These are phyloP conservation scores for Gibbula magus DNA, from an alignment of 2,888 invertebrate genomes.

Conservation along the genomic window DNA sequence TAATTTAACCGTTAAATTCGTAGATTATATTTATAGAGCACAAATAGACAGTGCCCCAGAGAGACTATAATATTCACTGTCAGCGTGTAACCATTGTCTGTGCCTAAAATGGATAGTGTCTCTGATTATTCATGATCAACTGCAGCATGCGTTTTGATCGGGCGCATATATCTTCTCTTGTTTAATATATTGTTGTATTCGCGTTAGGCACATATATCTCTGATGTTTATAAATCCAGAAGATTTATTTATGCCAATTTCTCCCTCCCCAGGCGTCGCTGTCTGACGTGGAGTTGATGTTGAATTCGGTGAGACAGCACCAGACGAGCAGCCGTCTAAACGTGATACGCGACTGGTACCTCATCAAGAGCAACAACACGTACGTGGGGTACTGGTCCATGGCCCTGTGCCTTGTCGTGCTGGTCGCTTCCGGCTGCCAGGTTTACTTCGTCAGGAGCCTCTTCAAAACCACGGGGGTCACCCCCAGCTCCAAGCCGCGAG, in stretches of 20 bases:
- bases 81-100: no score
- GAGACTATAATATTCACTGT: no score
- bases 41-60: no score
- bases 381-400: conserved; percentile 86
- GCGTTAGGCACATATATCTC: background rate
- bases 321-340: conserved; percentile 55
- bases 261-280: conserved; percentile 52
- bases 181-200: no score
- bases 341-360: conserved; percentile 64
- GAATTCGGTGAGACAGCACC: conserved; percentile 46
- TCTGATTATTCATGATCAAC: no score
- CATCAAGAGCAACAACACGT: conserved; percentile 54
- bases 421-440: background rate
- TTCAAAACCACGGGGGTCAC: background rate
- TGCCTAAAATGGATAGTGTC: no score
- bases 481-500: conserved; percentile 7
- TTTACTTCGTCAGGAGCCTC: conserved; percentile 3
- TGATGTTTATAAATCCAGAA: background rate
- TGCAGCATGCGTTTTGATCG: no score
- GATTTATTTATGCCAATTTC: background rate
- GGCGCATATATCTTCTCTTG: no score
- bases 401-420: background rate
- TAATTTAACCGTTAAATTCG: no score
- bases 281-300: conserved; percentile 54
- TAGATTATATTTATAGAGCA: no score